Evolutionary conservation across 2,888 invertebrate genomes (phyloP).

Genomic region (Ephialtes manifestator): DNA sequence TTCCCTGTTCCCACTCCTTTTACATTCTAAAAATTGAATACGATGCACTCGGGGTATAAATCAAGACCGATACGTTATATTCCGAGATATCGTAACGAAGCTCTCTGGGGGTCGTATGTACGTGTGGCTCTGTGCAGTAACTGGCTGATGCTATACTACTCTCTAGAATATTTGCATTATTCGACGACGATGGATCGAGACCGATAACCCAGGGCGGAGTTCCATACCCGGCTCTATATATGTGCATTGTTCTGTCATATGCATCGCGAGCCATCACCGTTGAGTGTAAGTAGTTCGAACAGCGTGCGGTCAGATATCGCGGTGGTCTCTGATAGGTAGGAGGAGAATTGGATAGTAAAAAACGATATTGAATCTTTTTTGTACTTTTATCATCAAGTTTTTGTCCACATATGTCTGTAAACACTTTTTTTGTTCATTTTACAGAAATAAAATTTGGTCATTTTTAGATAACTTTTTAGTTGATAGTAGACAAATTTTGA

Average conservation of each 20-base stretch:
- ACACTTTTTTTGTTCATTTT: too few relatives aligned
- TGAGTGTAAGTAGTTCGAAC: constrained; percentile 13
- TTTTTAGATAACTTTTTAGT: too few relatives aligned
- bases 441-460: too few relatives aligned
- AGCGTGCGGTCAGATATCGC: constrained; percentile 15
- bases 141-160: neutral
- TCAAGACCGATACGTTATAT: constrained; percentile 66
- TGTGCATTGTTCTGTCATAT: constrained; percentile 19
- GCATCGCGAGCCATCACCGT: neutral
- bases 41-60: constrained; percentile 70
- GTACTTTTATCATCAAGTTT: too few relatives aligned
- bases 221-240: neutral
- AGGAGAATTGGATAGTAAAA: too few relatives aligned
- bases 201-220: constrained; percentile 16
- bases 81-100: constrained; percentile 65
- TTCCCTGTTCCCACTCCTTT: constrained; percentile 58
- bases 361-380: too few relatives aligned
- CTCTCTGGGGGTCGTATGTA: constrained; percentile 4
- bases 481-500: too few relatives aligned
- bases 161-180: constrained; percentile 35
- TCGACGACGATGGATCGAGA: constrained; percentile 43
- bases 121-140: constrained; percentile 1
- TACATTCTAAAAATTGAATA: constrained; percentile 70
- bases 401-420: too few relatives aligned
- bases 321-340: neutral